A percentile compares a stretch with the other conserved stretches of the same genome.
These are phyloP conservation scores for Oscheius sp. DNA, from an alignment of 2,888 invertebrate genomes.

Conservation along the genomic window DNA sequence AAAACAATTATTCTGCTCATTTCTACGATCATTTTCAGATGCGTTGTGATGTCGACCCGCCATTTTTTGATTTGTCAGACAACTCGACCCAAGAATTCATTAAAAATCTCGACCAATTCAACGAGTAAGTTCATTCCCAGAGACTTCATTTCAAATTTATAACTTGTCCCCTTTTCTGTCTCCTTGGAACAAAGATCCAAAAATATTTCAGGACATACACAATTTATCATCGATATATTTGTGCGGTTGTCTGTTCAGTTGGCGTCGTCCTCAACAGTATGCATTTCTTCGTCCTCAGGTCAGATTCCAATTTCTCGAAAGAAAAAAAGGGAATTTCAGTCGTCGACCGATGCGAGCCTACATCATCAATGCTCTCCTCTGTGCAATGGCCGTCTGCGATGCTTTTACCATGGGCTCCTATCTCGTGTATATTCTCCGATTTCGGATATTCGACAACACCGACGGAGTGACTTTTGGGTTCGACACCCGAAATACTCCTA, in stretches of 20 bases:
- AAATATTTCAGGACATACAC: conserved; percentile 54
- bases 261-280: conserved; percentile 60
- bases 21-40: conserved; percentile 29
- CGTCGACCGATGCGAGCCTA: conserved; percentile 57
- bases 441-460: conserved; percentile 55
- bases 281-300: conserved; percentile 63
- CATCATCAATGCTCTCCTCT: conserved; percentile 56
- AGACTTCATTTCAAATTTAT: not conserved
- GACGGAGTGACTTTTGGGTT: conserved; percentile 40
- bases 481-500: not conserved
- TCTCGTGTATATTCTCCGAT: conserved; percentile 67
- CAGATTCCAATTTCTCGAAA: conserved; percentile 4
- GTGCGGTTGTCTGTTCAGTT: conserved; percentile 55
- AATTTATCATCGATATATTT: conserved; percentile 55
- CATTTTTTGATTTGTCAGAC: conserved; percentile 53
- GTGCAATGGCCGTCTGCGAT: conserved; percentile 69
- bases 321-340: conserved; percentile 36
- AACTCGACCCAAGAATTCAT: conserved; percentile 51
- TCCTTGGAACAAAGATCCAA: not conserved
- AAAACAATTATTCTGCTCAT: not conserved
- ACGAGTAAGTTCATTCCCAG: conserved; percentile 40
- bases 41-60: conserved; percentile 53
- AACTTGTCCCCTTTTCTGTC: not conserved
- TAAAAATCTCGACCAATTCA: conserved; percentile 49
- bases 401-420: conserved; percentile 70